Evolutionary conservation across 2,113 vertebrate genomes (phyloP).

Genomic region (Corydoras maculifer): DNA sequence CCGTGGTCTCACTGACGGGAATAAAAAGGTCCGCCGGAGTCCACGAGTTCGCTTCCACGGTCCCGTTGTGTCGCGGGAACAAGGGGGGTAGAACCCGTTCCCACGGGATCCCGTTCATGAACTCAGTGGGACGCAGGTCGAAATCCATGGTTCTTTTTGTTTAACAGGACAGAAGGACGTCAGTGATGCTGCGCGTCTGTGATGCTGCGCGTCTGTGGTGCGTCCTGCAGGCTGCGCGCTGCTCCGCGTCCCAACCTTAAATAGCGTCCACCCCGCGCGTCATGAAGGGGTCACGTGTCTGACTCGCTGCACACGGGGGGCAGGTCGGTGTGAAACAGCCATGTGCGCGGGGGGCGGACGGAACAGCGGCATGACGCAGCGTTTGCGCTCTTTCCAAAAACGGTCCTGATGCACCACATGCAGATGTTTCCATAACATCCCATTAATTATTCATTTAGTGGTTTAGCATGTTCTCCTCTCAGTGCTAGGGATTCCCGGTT

Average conservation of each 20-base stretch:
- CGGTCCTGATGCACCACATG: no score
- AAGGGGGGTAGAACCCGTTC: constrained; percentile 59
- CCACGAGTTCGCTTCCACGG: constrained; percentile 49
- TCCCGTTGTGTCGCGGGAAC: constrained; percentile 56
- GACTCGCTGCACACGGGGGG: no score
- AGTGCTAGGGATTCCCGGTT: no score
- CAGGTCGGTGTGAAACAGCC: no score
- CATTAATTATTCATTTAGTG: no score
- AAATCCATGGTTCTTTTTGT: constrained; percentile 57
- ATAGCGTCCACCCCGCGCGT: neutral
- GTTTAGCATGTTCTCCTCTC: no score
- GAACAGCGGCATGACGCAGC: no score
- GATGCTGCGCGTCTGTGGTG: no score
- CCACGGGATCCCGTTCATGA: constrained; percentile 57
- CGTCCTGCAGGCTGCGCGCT: neutral
- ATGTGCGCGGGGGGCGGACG: no score
- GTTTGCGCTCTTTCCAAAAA: no score
- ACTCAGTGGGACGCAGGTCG: constrained; percentile 49
- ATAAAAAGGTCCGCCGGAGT: constrained; percentile 49
- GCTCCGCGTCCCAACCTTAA: neutral
- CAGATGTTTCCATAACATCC: no score
- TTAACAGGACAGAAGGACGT: constrained; percentile 24
- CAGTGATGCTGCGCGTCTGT: neutral
- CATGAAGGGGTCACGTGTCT: no score
- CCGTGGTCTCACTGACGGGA: constrained; percentile 50